Evolutionary conservation across 2,113 vertebrate species (phyloP), one percentile per base, ranked within the genome.

Genomic region (Pitta sordida): DNA sequence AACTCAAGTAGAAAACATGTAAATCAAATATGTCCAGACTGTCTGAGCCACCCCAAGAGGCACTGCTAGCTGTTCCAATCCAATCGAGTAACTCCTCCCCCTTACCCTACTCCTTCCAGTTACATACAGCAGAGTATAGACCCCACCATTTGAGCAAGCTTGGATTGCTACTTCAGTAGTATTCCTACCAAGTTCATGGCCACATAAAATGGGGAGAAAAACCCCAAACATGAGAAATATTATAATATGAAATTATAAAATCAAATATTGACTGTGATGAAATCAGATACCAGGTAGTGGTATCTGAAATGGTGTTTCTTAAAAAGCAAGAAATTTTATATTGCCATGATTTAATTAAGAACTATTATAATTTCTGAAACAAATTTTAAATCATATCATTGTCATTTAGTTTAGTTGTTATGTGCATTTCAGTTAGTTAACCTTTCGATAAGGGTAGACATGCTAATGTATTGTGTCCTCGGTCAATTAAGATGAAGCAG

Each of bases 81-180:
- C 18, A 21, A 56, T 13, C 21, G 83, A 26, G 16, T 53, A 71
- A 52, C 26, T 69, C 6, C 9, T 67, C 12, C 18, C 23, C 16
- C 26, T 63, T n/a, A 12, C 13, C 37, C 29, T 51, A 3, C 12
- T 71, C n/a, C 15, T 39, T 56, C 48, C 37, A 51, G 36, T 23
- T 10, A 26, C 0, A 0, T 11, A 10, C 29, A 49, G 13, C 8
- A 37, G 21, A 22, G 8, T 15, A 10, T 19, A 49, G 29, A 36
- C 18, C 34, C 11, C 23, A n/a, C 20, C 20, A 55, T 14, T 21
- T 27, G 62, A 44, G 15, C 6, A 29, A 46, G 17, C 26, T 29
- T 93, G 39, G 12, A 58, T 63, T 81, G 15, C 11, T 63, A 2
- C 30, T 78, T 75, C 64, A n/a, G 1, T 7, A 58, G 26, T 65